phyloP scores from a whole-genome alignment of 2,888 invertebrate genomes.

The Chymomyza fuscimana region DNA sequence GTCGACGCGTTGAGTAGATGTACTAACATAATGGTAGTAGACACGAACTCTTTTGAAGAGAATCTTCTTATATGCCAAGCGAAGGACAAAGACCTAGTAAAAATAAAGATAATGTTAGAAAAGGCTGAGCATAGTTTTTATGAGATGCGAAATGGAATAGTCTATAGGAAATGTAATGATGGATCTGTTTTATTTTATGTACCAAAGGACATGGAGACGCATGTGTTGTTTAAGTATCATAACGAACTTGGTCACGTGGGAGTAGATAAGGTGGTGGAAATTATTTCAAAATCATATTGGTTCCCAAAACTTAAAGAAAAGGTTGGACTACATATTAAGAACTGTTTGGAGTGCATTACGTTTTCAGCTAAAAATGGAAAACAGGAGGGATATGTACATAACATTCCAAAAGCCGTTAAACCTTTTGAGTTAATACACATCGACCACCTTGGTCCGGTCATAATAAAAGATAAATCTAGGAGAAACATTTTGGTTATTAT shows the following conservation, averaged over 20 bases:
- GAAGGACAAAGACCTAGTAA: not conserved
- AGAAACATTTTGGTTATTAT: conserved; percentile 70
- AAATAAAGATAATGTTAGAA: conserved; percentile 9
- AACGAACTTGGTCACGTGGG: conserved; percentile 35
- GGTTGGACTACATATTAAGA: conserved; percentile 8
- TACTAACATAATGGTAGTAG: conserved; percentile 34
- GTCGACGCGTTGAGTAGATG: conserved; percentile 37
- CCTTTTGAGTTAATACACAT: conserved; percentile 38
- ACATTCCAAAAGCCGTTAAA: conserved; percentile 1
- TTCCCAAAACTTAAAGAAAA: conserved; percentile 71
- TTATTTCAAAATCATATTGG: conserved; percentile 67
- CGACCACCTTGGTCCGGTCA: conserved; percentile 78
- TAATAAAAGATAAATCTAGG: conserved; percentile 54
- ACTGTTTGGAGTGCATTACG: conserved; percentile 21
- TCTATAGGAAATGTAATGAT: conserved; percentile 15
- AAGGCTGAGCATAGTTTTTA: conserved; percentile 10
- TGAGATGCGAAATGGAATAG: conserved; percentile 21
- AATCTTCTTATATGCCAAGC: conserved; percentile 17
- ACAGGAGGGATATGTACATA: conserved; percentile 2
- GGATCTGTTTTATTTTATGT: conserved; percentile 30
- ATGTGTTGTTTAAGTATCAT: conserved; percentile 30
- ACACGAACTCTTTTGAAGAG: conserved; percentile 10
- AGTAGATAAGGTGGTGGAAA: not conserved
- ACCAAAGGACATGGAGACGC: conserved; percentile 25
- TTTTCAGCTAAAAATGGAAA: conserved; percentile 14